Evolutionary conservation across 2,888 invertebrate species (phyloP).

Genomic region (Philereme vetulata): DNA sequence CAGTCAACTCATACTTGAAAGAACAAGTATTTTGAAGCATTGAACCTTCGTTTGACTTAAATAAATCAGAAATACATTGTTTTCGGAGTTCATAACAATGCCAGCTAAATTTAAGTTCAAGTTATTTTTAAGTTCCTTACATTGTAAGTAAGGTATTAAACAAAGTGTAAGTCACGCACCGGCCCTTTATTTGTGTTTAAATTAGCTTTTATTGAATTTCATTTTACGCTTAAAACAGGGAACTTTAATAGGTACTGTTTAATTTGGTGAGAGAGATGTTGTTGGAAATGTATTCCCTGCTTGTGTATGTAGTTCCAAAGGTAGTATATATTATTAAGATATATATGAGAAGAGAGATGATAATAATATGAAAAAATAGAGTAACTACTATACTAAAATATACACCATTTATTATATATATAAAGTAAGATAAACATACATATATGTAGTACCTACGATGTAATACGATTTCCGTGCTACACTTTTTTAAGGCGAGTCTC

Average conservation of each 20-base stretch:
- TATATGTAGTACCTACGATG: too few species aligned
- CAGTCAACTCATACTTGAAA: conserved; percentile 2
- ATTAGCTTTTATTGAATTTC: conserved; percentile 16
- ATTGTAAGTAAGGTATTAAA: conserved; percentile 44
- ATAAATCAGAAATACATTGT: conserved; percentile 28
- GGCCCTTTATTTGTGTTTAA: conserved; percentile 10
- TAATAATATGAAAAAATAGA: too few species aligned
- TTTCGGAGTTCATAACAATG: conserved; percentile 30
- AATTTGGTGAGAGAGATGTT: background rate
- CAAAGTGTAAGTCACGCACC: conserved; percentile 25
- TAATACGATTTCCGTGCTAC: too few species aligned
- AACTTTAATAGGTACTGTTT: background rate
- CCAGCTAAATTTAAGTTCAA: conserved; percentile 25
- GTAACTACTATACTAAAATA: too few species aligned
- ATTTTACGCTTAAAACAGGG: background rate
- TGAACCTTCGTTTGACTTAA: conserved; percentile 17
- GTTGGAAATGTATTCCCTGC: background rate
- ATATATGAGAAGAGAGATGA: too few species aligned
- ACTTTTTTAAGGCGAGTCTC: too few species aligned
- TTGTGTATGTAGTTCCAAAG: too few species aligned
- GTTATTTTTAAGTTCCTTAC: conserved; percentile 43
- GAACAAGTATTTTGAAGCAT: conserved; percentile 14
- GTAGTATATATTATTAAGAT: too few species aligned
- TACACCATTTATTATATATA: too few species aligned
- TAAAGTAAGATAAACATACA: too few species aligned